Evolutionary conservation across 2,888 invertebrate species (phyloP), one percentile per base, ranked within the genome.

Genomic region (Eucera pruinosa): DNA sequence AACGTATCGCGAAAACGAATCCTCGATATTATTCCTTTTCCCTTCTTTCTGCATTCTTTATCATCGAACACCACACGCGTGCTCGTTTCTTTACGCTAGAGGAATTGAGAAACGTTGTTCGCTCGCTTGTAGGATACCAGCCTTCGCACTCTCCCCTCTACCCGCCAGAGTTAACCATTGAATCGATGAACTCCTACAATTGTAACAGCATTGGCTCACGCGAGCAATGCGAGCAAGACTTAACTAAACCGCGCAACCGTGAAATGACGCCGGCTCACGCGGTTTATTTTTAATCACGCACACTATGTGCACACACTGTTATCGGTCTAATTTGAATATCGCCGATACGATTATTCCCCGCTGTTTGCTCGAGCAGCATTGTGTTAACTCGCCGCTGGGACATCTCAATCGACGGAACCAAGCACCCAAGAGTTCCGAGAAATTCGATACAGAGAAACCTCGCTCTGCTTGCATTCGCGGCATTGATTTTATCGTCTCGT

Each of bases 221-320:
- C 76, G 58, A 62, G 55, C 47, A 6, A n/a, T n/a, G n/a, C n/a
- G n/a, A 36, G 52, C 75, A 33, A 73, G 62, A 78, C 75, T 83
- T 80, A 78, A 71, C 74, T 69, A 70, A 83, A 83, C 36, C 83
- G 71, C 58, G 83, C 83, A 75, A 83, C 74, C 83, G 79, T 83
- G 83, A 83, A 83, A 83, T 84, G 76, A 81, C 79, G 74, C 47
- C 73, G 62, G 57, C 83, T 76, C 83, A 73, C 81, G 81, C 72
- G 75, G n/a, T 78, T 83, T 78, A 73, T 74, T 71, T 81, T 83
- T 78, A 78, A 81, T 78, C 83, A 69, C 70, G 67, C 70, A 75
- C 71, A 48, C 68, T n/a, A 7, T 2, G 23, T 2, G 23, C n/a
- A 20, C 30, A 4, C 48, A 4, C 43, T 67, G 30, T 43, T 45